Conservation (phyloP, 2,797 vertebrate genomes). For the Ambastaia sidthimunki region DNA sequence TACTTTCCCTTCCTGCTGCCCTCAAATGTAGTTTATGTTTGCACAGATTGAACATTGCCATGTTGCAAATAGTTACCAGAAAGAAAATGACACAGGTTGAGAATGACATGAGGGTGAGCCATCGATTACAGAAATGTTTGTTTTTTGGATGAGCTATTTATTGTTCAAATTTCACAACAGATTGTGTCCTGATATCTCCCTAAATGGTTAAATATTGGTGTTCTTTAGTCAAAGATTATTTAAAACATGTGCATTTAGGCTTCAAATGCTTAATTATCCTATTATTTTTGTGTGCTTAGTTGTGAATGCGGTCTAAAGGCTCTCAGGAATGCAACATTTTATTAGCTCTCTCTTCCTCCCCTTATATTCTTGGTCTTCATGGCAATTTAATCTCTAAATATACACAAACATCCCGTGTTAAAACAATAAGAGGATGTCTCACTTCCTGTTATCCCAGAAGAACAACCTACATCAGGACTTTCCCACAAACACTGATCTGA, state of each 20-base stretch:
- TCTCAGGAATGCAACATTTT: slow-evolving; percentile 22
- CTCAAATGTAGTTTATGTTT: too few relatives aligned
- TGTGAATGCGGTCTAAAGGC: background rate
- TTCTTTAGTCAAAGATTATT: background rate
- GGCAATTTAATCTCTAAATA: slow-evolving; percentile 46
- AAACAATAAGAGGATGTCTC: slow-evolving; percentile 58
- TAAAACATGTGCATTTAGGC: background rate
- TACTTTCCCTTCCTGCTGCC: too few relatives aligned
- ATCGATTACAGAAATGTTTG: background rate
- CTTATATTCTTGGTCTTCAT: slow-evolving; percentile 43
- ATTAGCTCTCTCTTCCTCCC: background rate
- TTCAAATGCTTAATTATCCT: background rate
- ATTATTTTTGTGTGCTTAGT: background rate
- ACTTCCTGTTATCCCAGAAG: slow-evolving; percentile 52
- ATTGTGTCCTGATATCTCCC: background rate
- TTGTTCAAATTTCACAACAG: background rate
- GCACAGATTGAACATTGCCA: too few relatives aligned
- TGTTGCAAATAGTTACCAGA: too few relatives aligned
- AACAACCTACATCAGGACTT: slow-evolving; percentile 34
- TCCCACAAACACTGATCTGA: slow-evolving; percentile 59
- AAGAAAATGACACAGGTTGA: background rate
- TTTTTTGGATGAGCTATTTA: background rate
- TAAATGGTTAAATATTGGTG: background rate
- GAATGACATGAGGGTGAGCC: too few relatives aligned
- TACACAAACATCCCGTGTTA: slow-evolving; percentile 56